Base-by-base conservation (phyloP, 2,797 vertebrate species). In the Micromesistius poutassou region DNA sequence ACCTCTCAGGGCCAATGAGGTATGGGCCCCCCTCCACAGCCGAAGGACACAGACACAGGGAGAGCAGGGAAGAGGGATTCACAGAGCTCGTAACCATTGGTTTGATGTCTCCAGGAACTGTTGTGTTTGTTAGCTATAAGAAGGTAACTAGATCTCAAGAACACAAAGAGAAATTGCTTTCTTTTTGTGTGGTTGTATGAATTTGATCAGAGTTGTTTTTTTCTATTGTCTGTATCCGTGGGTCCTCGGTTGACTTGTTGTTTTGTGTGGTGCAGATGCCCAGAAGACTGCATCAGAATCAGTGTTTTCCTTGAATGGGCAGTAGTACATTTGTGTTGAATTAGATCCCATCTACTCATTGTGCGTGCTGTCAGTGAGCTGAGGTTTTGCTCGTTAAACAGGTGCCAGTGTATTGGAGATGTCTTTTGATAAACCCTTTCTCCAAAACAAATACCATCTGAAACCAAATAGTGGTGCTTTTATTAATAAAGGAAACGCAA, bases 291-390 rank as follows among this genome's bases (percentile, higher is more conserved):
- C 42, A 55, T 42, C 40, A 42, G 10, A 42, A 16, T 42, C 1
- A 40, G 72, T 79, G 73, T 50, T 74, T 28, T 35, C 75, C 68
- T 77, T 70, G 14, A 73, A 73, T 80, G n/a, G 76, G 83, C 74
- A 74, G 19, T 33, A 19, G 2, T 46, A 77, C 77, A 66, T 38
- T 22, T 40, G 14, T 1, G 30, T 25, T n/a, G 1, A n/a, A 22
- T 62, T 62, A 62, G 55, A 62, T 62, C 55, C 25, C 55, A 62
- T 62, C 19, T 25, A 50, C 46, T 62, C 55, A 62, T 62, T 62
- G 55, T 62, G 55, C 16, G 19, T 22, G 16, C 19, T 16, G 78
- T 79, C 73, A 77, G 75, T 76, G 9, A 68, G 76, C 68, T 73
- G 62, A 73, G 73, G 8, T 62, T 62, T 25, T 62, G 55, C 55